Conservation (phyloP, 1,140 invertebrate genomes). For the Brachionus asplanchnoidis region DNA sequence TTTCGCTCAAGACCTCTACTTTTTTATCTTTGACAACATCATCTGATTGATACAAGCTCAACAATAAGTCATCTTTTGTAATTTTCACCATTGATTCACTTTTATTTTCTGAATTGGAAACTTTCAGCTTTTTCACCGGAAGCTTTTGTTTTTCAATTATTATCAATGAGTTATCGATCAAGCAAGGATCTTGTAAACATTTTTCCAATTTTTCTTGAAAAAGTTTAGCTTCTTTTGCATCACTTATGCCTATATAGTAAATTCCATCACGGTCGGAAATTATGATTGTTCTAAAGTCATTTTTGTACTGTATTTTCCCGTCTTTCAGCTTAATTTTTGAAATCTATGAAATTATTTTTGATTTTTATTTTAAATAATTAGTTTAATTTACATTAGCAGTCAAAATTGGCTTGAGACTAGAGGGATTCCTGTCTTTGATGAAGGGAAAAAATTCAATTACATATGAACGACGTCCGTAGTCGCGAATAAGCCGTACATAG, state of each 20-base stretch:
- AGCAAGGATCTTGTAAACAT: background rate
- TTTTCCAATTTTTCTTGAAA: conserved; percentile 14
- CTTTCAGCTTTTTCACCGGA: background rate
- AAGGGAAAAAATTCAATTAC: conserved; percentile 18
- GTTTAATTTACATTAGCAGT: background rate
- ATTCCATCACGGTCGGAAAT: background rate
- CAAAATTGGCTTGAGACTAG: background rate
- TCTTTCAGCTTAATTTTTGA: background rate
- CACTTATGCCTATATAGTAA: background rate
- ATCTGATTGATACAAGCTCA: background rate
- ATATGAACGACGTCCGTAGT: conserved; percentile 17
- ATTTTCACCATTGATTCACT: background rate
- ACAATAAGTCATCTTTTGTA: background rate
- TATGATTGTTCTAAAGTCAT: background rate
- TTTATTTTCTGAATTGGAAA: background rate
- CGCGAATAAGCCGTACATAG: background rate
- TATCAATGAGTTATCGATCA: background rate
- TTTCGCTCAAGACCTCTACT: background rate
- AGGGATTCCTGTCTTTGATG: background rate
- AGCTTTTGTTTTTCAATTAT: background rate
- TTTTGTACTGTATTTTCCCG: background rate
- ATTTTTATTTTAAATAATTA: background rate
- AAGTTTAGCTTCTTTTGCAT: background rate
- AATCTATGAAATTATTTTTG: background rate
- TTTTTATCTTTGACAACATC: background rate